Evolutionary conservation across 2,888 invertebrate genomes (phyloP).

Genomic region (Diachrysia chrysitis): DNA sequence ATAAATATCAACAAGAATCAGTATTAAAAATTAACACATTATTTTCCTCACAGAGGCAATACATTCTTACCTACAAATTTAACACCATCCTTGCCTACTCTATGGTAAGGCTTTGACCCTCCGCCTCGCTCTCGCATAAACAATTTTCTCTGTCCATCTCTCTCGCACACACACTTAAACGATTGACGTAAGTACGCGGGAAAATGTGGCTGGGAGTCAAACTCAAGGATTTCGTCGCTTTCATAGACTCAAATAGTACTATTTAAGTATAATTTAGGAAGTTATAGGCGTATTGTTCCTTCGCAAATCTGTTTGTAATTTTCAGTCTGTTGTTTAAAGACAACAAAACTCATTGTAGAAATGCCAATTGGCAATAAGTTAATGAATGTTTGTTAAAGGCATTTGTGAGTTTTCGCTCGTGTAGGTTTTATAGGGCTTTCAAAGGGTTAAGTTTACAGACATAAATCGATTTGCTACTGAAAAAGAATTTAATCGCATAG

Average conservation of each 20-base stretch:
- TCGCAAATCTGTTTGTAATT: slow-evolving; percentile 16
- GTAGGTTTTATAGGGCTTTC: neutral
- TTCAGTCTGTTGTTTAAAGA: neutral
- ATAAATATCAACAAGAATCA: slow-evolving; percentile 21
- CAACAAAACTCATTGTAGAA: neutral
- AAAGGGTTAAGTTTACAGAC: neutral
- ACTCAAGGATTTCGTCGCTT: slow-evolving; percentile 67
- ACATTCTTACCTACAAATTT: slow-evolving; percentile 26
- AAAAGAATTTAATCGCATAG: neutral
- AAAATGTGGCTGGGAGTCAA: slow-evolving; percentile 68
- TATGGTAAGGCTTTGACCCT: slow-evolving; percentile 70
- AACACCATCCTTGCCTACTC: slow-evolving; percentile 56
- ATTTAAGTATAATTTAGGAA: slow-evolving; percentile 43
- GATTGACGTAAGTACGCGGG: slow-evolving; percentile 73
- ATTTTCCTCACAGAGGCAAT: slow-evolving; percentile 42
- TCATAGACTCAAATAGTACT: slow-evolving; percentile 52
- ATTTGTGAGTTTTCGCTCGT: slow-evolving; percentile 1
- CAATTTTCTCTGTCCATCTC: slow-evolving; percentile 58
- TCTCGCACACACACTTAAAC: slow-evolving; percentile 67
- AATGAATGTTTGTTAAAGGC: neutral
- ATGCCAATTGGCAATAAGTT: slow-evolving; percentile 1
- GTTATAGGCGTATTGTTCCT: slow-evolving; percentile 15
- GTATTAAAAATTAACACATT: slow-evolving; percentile 30
- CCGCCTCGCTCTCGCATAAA: slow-evolving; percentile 65
- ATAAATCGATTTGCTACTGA: neutral